These are phyloP conservation scores for Halichoerus grypus DNA, from an alignment of 2,113 vertebrate species.

Conservation along the genomic window DNA sequence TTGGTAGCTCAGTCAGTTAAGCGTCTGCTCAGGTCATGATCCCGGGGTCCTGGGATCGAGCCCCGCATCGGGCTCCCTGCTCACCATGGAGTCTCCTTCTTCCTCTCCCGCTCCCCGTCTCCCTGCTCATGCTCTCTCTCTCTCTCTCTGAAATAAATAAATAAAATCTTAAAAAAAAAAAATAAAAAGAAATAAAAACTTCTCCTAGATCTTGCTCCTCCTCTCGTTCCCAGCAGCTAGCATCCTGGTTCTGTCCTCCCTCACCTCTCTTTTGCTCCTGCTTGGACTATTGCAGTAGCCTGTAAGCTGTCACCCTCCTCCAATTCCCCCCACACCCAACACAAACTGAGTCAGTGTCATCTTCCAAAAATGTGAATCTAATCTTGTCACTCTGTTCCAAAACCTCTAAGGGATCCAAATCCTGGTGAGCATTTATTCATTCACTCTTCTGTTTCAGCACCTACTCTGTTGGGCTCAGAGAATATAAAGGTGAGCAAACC, in stretches of 20 bases:
- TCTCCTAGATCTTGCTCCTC: not conserved
- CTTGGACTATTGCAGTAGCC: not conserved
- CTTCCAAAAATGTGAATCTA: slow-evolving; percentile 11
- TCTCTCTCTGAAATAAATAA: too few relatives aligned
- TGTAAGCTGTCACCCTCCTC: not conserved
- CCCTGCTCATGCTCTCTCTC: too few relatives aligned
- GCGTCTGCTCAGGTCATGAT: too few relatives aligned
- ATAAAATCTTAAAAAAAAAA: too few relatives aligned
- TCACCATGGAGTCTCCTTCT: too few relatives aligned
- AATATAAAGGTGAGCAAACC: not conserved
- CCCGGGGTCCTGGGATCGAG: too few relatives aligned
- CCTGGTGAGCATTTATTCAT: not conserved
- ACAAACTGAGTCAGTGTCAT: not conserved
- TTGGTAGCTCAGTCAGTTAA: too few relatives aligned
- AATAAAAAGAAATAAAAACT: not conserved
- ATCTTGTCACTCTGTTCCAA: not conserved
- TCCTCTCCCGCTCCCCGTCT: too few relatives aligned
- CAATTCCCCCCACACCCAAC: too few relatives aligned
- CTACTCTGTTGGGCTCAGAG: not conserved
- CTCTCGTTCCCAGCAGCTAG: not conserved
- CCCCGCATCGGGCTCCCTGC: not conserved
- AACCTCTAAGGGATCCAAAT: not conserved
- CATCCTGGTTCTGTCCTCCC: not conserved
- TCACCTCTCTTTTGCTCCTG: not conserved
- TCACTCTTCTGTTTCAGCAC: not conserved